Conservation (phyloP, 2,888 invertebrate species). For the Drosophila parthenogenetica region DNA sequence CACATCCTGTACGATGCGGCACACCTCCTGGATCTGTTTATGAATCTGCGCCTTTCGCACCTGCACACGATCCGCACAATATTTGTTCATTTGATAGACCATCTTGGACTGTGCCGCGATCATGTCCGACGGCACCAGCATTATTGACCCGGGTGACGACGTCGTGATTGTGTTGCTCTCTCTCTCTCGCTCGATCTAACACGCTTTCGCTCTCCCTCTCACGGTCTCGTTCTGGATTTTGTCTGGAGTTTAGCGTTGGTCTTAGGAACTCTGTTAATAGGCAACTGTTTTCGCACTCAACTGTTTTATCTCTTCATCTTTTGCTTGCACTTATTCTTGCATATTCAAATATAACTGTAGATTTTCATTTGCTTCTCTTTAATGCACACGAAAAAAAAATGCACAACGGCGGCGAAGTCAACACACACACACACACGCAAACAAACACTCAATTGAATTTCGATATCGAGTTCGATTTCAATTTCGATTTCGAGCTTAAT, state of each 20-base stretch:
- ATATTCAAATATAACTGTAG: too few species aligned
- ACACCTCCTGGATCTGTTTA: slow-evolving; percentile 95
- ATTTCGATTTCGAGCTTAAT: slow-evolving; percentile 30
- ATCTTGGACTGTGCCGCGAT: slow-evolving; percentile 97
- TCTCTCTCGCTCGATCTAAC: not conserved
- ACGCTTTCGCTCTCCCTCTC: too few species aligned
- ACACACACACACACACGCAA: slow-evolving; percentile 37
- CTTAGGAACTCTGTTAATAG: slow-evolving; percentile 4
- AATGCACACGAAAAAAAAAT: slow-evolving; percentile 39
- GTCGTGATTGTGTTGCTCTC: slow-evolving; percentile 35
- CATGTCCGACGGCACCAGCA: slow-evolving; percentile 97
- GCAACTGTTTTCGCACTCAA: slow-evolving; percentile 13
- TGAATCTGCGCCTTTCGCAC: slow-evolving; percentile 93
- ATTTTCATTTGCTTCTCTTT: not conserved
- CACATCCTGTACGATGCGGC: slow-evolving; percentile 96
- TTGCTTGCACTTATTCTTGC: slow-evolving; percentile 27
- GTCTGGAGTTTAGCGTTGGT: not conserved
- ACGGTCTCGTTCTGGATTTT: too few species aligned
- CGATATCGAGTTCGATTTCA: slow-evolving; percentile 14
- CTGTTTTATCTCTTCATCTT: slow-evolving; percentile 25
- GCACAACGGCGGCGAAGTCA: slow-evolving; percentile 26
- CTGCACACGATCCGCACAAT: slow-evolving; percentile 96
- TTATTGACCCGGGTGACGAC: slow-evolving; percentile 85
- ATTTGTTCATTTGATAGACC: slow-evolving; percentile 98
- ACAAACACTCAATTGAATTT: slow-evolving; percentile 35